Base-by-base conservation (phyloP, 2,113 vertebrate species). In the Onychostruthus taczanowskii region DNA sequence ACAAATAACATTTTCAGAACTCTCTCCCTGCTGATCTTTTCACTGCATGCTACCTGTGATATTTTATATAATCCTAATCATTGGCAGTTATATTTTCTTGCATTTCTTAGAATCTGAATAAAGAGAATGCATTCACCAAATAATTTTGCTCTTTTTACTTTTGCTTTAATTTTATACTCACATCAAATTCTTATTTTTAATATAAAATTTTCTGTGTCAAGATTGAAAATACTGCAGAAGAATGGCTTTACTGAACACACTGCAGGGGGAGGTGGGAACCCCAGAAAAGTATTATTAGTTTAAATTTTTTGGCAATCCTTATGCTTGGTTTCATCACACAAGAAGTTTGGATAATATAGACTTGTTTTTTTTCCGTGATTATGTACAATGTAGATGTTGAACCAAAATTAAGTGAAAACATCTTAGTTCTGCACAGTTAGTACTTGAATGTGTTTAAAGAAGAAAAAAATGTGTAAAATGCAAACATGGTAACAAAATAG, bases 1-100 rank as follows among this genome's bases (percentile, higher is more conserved):
- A 86, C 86, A 93, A 92, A 55, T n/a, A 95, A 72, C 39, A 21
- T 17, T 84, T 96, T 78, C 53, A 87, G 70, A 87, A 87, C 30
- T 68, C 27, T 67, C 37, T 78, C 39, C 56, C n/a, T 72, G 19
- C 64, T 72, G 21, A 84, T n/a, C 12, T 78, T 93, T 86, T 84
- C 62, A 64, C 47, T 84, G 56, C 56, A 26, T 67, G 10, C 31
- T 77, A 74, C 44, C 44, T 37, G 35, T 47, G 66, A 52, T 59
- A 41, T 76, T 87, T 94, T 90, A 44, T 47, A 66, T 77, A 52
- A 74, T 55, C 47, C 13, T 81, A 44, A 63, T 47, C 11, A 82
- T 16, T 84, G 44, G 61, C 17, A 84, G 39, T 78, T 63, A 16
- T 2, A 44, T 63, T 44, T 52, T 37, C 78, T 78, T 72, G 27